phyloP scores from a whole-genome alignment of 2,797 vertebrate genomes.

The Ambastaia sidthimunki region DNA sequence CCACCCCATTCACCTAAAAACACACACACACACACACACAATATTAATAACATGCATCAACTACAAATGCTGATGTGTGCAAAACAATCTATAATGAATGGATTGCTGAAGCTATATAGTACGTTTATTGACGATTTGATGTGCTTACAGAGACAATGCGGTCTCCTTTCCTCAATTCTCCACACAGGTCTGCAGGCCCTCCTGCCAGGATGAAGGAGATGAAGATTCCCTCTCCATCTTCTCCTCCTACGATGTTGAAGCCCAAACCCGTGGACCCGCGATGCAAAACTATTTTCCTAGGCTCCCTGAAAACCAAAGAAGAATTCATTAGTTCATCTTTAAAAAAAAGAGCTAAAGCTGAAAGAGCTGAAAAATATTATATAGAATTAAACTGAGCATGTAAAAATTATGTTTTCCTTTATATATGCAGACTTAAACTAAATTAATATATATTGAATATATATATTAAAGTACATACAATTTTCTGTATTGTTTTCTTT shows the following conservation, averaged over 20 bases:
- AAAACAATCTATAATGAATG: conserved; percentile 4
- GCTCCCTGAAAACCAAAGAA: conserved; percentile 78
- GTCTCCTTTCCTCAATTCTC: conserved; percentile 94
- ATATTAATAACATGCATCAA: background rate
- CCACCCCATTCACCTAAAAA: conserved; percentile 93
- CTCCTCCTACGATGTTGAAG: conserved; percentile 98
- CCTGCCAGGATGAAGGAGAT: conserved; percentile 98
- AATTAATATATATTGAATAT: no score
- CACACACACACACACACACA: conserved; percentile 9
- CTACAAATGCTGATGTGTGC: conserved; percentile 11
- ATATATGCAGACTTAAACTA: no score
- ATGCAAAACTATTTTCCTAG: conserved; percentile 93
- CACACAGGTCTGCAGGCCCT: conserved; percentile 95
- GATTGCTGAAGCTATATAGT: background rate
- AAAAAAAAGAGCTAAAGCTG: no score
- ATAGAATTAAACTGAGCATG: no score
- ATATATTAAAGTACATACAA: no score
- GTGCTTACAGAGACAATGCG: conserved; percentile 91
- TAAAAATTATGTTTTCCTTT: no score
- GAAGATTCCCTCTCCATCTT: conserved; percentile 98
- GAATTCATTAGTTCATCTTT: background rate
- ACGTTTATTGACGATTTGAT: background rate
- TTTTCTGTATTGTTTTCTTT: no score
- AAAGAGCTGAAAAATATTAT: background rate
- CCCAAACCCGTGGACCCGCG: conserved; percentile 94